Evolutionary conservation across 2,888 invertebrate species (phyloP).

Genomic region (Octonoba sinensis): DNA sequence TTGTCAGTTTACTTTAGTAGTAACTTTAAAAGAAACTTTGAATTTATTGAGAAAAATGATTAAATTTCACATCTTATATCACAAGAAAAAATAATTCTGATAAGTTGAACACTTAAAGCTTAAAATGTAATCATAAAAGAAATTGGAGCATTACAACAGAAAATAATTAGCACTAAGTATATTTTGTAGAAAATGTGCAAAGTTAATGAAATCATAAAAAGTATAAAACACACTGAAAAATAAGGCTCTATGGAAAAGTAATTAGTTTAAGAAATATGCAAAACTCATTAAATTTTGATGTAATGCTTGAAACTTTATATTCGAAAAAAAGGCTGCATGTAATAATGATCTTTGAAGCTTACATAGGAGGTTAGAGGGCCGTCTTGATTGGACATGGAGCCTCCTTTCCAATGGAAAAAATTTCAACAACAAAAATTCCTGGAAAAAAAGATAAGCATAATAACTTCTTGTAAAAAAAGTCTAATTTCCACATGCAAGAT

Average conservation of each 20-base stretch:
- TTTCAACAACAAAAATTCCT: conserved; percentile 63
- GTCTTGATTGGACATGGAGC: conserved; percentile 55
- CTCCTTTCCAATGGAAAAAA: conserved; percentile 58
- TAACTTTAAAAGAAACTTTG: no score
- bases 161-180: neutral
- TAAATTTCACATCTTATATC: no score
- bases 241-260: conserved; percentile 44
- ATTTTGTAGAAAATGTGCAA: neutral
- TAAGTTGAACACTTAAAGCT: no score
- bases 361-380: conserved; percentile 53
- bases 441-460: conserved; percentile 44
- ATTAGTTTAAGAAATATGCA: conserved; percentile 7
- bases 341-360: conserved; percentile 48
- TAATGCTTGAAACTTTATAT: conserved; percentile 6
- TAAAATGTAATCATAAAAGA: neutral
- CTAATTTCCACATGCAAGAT: conserved; percentile 8
- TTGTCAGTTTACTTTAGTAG: no score
- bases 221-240: conserved; percentile 22
- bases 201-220: neutral
- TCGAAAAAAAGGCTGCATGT: neutral
- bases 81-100: no score
- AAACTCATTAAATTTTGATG: conserved; percentile 11
- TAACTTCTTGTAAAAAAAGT: conserved; percentile 23
- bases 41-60: no score
- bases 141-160: neutral